Conservation (phyloP, 2,113 vertebrate species). For the Brachyhypopomus occidentalis region DNA sequence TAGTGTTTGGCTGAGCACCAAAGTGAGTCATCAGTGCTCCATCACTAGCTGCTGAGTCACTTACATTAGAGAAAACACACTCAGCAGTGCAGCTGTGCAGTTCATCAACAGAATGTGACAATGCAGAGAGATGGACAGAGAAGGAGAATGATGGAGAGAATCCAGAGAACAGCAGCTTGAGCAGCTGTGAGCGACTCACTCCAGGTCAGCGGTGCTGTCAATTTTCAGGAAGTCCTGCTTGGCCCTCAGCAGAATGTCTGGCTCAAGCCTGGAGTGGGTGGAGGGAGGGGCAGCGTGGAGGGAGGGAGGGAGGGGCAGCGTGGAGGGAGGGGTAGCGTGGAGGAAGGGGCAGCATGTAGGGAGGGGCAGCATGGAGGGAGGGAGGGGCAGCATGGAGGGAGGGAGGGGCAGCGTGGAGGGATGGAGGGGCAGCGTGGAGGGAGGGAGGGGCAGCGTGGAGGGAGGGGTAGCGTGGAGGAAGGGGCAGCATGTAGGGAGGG, state of each 20-base stretch:
- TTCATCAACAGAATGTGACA: no score
- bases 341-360: no score
- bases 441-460: no score
- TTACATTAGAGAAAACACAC: not conserved
- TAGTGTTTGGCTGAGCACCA: no score
- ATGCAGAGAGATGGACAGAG: slow-evolving; percentile 30
- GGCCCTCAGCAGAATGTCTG: slow-evolving; percentile 94
- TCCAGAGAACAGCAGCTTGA: no score
- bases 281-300: slow-evolving; percentile 22
- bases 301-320: no score
- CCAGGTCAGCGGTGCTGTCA: slow-evolving; percentile 88
- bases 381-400: no score
- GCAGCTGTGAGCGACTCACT: slow-evolving; percentile 78
- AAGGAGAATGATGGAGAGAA: slow-evolving; percentile 23
- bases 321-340: no score
- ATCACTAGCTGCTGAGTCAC: no score
- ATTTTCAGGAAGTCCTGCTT: slow-evolving; percentile 99
- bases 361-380: no score
- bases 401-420: slow-evolving; percentile 30
- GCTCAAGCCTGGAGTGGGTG: slow-evolving; percentile 84
- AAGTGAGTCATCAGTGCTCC: no score
- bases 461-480: no score
- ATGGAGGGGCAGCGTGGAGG: slow-evolving; percentile 21
- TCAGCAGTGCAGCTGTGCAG: slow-evolving; percentile 79
- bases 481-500: not conserved